Evolutionary conservation across 2,113 vertebrate genomes (phyloP).

Genomic region (Gadus macrocephalus): DNA sequence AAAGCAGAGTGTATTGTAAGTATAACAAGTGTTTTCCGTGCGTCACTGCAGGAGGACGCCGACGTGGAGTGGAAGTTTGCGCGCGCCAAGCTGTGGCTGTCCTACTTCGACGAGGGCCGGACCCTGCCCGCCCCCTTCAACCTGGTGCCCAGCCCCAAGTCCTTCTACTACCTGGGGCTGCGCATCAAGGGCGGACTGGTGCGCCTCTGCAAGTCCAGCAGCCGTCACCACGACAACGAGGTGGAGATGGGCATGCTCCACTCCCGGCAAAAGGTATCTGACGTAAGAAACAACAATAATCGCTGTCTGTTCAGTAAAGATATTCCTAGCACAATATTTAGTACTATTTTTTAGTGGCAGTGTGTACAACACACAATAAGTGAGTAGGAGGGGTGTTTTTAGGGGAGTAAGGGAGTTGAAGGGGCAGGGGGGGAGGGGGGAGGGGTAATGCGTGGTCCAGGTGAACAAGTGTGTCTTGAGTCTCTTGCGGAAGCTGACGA

Average conservation of each 20-base stretch:
- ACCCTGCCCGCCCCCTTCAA: slow-evolving; percentile 95
- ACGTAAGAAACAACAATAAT: too few species aligned
- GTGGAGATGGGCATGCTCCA: slow-evolving; percentile 95
- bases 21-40: too few species aligned
- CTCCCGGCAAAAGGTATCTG: slow-evolving; percentile 78
- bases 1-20: background rate
- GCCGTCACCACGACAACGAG: slow-evolving; percentile 84
- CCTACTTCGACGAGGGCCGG: slow-evolving; percentile 96
- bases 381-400: too few species aligned
- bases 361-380: too few species aligned
- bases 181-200: slow-evolving; percentile 90
- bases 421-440: too few species aligned
- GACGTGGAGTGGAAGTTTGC: slow-evolving; percentile 99
- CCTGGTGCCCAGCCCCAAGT: slow-evolving; percentile 95
- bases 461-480: too few species aligned
- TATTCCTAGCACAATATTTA: too few species aligned
- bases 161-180: slow-evolving; percentile 94
- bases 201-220: slow-evolving; percentile 87
- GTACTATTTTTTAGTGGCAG: too few species aligned
- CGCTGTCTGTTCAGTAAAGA: too few species aligned
- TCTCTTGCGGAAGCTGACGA: too few species aligned
- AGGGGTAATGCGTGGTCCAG: too few species aligned
- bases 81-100: slow-evolving; percentile 93
- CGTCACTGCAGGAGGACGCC: slow-evolving; percentile 83
- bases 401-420: too few species aligned